Base-by-base conservation (phyloP, 2,888 invertebrate species). In the Beris chalybata region DNA sequence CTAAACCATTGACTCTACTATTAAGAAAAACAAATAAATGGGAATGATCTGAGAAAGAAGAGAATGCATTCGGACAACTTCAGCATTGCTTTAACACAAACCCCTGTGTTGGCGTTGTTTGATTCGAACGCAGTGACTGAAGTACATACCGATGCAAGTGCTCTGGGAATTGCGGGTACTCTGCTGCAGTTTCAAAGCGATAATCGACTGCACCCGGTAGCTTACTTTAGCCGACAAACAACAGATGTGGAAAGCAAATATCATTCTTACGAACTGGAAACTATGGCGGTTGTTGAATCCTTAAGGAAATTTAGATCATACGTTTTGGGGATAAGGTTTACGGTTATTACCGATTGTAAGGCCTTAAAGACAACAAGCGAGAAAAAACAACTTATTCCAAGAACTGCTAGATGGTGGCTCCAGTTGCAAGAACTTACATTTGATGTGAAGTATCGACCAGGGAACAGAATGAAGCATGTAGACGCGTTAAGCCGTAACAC, bases 191-290 rank as follows among this genome's bases (percentile, higher is more conserved):
- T n/a, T n/a, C n/a, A n/a, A n/a, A n/a, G n/a, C n/a, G n/a, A n/a
- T n/a, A n/a, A n/a, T n/a, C n/a, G n/a, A n/a, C 63, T 55, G 32
- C 56, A 32, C 15, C 53, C 45, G 4, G 63, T 68, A 11, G 45
- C 65, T 9, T 66, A 64, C 9, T 66, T 32, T 54, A 69, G 68
- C 31, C 50, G 65, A 13, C 30, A 22, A 30, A 56, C 56, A 2
- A 47, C 53, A 22, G 30, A 29, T 12, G 38, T 7, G 1, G 66
- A 67, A 38, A 13, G 29, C 4, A 53, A 53, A 31, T 63, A 47
- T 15, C 67, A 67, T 71, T 71, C 67, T 67, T 67, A 55, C 67
- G 75, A 77, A 53, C 64, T 78, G 3, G 75, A 78, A 71, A 73
- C n/a, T 74, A 5, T 57, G 77, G 61, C 69, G 66, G 64, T 43